phyloP scores from a whole-genome alignment of 2,113 vertebrate species.

The Catharus minimus region DNA sequence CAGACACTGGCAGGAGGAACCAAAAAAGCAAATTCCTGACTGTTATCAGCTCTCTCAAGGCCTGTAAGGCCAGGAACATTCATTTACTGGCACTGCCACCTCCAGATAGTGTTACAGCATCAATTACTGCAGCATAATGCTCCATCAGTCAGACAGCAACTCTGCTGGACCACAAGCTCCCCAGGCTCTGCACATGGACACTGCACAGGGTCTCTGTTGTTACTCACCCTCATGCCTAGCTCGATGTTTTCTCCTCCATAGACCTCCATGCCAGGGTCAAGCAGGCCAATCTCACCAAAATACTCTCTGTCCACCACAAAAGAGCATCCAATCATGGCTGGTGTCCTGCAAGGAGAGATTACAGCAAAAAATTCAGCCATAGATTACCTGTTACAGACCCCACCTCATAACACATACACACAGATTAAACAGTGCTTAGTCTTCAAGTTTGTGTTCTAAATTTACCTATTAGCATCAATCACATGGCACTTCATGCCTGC shows the following conservation, averaged over 20 bases:
- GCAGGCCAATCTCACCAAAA: conserved; percentile 93
- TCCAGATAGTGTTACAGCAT: not conserved
- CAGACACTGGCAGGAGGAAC: not conserved
- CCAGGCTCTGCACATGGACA: not conserved
- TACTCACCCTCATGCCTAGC: conserved; percentile 94
- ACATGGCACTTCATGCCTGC: not conserved
- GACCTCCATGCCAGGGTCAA: conserved; percentile 98
- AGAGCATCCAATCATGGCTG: conserved; percentile 97
- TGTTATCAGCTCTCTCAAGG: not conserved
- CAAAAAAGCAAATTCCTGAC: conserved; percentile 7
- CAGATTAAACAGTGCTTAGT: not conserved
- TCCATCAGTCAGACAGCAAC: not conserved
- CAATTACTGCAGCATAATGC: not conserved
- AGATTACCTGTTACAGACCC: not conserved
- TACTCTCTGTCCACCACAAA: conserved; percentile 96
- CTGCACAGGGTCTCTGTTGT: not conserved
- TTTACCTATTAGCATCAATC: not conserved
- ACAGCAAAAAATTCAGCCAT: not conserved
- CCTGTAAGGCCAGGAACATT: not conserved
- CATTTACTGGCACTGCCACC: not conserved
- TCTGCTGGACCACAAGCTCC: not conserved
- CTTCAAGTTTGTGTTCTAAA: not conserved
- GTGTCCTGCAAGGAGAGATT: conserved; percentile 80
- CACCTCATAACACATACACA: not conserved
- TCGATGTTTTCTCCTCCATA: conserved; percentile 98